These are phyloP conservation scores for Drosophila barbarae DNA, from an alignment of 2,888 invertebrate genomes.

Conservation along the genomic window DNA sequence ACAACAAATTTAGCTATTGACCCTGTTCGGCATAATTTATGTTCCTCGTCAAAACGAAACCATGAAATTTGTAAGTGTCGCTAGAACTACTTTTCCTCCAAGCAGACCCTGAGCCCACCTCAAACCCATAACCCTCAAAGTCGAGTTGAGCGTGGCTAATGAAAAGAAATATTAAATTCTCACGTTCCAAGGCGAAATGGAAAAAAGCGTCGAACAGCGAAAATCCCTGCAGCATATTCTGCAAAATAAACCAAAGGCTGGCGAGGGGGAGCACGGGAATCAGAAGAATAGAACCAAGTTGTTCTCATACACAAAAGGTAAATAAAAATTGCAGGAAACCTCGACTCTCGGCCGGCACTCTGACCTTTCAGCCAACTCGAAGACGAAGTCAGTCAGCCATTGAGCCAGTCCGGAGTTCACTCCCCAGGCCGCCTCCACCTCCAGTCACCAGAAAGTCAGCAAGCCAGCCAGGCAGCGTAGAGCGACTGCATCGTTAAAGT, in stretches of 20 bases:
- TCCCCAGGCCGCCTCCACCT: constrained; percentile 10
- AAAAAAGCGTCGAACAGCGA: constrained; percentile 25
- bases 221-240: constrained; percentile 43
- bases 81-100: constrained; percentile 14
- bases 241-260: constrained; percentile 39
- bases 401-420: constrained; percentile 49
- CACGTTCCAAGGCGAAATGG: constrained; percentile 62
- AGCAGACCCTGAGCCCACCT: constrained; percentile 14
- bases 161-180: constrained; percentile 75
- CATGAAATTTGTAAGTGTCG: constrained; percentile 66
- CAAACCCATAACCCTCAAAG: constrained; percentile 15
- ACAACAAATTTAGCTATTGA: constrained; percentile 46
- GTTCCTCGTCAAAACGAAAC: constrained; percentile 47
- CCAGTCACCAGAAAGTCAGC: constrained; percentile 27
- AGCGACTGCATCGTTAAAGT: constrained; percentile 68
- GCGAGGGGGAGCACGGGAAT: neutral
- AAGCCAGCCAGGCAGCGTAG: constrained; percentile 11
- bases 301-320: constrained; percentile 64
- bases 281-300: constrained; percentile 44
- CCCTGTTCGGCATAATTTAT: constrained; percentile 58
- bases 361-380: constrained; percentile 61
- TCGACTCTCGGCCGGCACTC: constrained; percentile 36
- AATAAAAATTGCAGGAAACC: constrained; percentile 67
- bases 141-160: constrained; percentile 59
- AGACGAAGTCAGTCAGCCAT: constrained; percentile 62